Percentiles rank a stretch among this genome's conserved stretches.
phyloP scores from a whole-genome alignment of 2,113 vertebrate species.

The Australoheros scitulus region DNA sequence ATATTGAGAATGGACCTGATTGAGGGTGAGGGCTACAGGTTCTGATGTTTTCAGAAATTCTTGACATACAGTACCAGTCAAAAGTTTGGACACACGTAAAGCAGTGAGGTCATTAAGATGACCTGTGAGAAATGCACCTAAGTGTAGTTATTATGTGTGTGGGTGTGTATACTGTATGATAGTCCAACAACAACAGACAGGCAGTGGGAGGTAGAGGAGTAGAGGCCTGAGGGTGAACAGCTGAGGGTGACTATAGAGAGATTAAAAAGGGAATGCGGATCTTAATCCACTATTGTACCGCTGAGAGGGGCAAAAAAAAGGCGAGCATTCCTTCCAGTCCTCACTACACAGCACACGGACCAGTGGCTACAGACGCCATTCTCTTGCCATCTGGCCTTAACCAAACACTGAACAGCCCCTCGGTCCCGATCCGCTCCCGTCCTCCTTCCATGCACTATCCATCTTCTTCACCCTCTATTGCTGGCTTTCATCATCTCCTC shows the following conservation, averaged over 20 bases:
- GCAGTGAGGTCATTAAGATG: neutral
- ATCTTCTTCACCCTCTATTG: neutral
- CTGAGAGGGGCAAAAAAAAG: slow-evolving; percentile 60
- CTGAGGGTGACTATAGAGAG: slow-evolving; percentile 66
- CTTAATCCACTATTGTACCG: slow-evolving; percentile 72
- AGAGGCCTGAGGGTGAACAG: slow-evolving; percentile 61
- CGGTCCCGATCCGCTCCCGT: neutral
- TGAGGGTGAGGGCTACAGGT: no score
- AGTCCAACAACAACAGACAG: slow-evolving; percentile 56
- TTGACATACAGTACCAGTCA: no score
- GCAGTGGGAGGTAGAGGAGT: slow-evolving; percentile 36
- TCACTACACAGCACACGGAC: slow-evolving; percentile 24
- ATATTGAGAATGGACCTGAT: no score
- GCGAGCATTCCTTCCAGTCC: slow-evolving; percentile 61
- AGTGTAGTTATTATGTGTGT: neutral
- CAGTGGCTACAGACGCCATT: slow-evolving; percentile 47
- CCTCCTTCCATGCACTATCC: neutral
- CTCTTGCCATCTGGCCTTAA: slow-evolving; percentile 69
- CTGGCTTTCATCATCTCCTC: neutral
- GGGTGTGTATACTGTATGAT: slow-evolving; percentile 5
- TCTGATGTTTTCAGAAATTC: no score
- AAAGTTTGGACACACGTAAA: neutral
- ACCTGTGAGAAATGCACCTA: neutral
- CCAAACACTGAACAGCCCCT: slow-evolving; percentile 54
- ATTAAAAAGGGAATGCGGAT: slow-evolving; percentile 75